Evolutionary conservation across 1,140 invertebrate genomes (phyloP).

Genomic region (Polypedilum pembai): DNA sequence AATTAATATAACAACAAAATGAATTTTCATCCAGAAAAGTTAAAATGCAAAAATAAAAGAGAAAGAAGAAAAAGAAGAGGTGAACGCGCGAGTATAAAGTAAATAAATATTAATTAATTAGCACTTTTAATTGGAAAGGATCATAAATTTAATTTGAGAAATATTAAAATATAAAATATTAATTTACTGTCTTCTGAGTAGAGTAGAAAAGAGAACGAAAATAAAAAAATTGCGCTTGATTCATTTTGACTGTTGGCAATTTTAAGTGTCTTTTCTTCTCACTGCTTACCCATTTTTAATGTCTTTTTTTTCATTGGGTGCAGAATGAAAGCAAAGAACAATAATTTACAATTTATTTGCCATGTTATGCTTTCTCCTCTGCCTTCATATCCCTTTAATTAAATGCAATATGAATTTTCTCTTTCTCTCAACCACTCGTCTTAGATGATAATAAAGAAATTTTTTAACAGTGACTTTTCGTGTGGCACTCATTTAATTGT

Average conservation of each 20-base stretch:
- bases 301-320: background rate
- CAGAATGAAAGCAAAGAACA: background rate
- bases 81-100: background rate
- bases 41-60: background rate
- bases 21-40: background rate
- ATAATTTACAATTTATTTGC: constrained; percentile 28
- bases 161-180: constrained; percentile 28
- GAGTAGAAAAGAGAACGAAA: too few species aligned
- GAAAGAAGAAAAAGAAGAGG: background rate
- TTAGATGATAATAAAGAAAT: background rate
- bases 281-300: background rate
- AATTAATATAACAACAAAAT: background rate
- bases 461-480: background rate
- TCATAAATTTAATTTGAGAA: constrained; percentile 25
- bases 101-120: constrained; percentile 28
- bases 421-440: background rate
- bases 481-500: constrained; percentile 22
- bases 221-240: background rate
- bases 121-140: constrained; percentile 11
- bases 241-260: constrained; percentile 1
- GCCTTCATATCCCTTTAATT: constrained; percentile 1
- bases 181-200: background rate
- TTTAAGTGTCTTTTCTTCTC: constrained; percentile 21
- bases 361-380: background rate
- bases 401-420: background rate